These are phyloP conservation scores for Fundulus diaphanus DNA, from an alignment of 2,797 vertebrate species.

Conservation along the genomic window DNA sequence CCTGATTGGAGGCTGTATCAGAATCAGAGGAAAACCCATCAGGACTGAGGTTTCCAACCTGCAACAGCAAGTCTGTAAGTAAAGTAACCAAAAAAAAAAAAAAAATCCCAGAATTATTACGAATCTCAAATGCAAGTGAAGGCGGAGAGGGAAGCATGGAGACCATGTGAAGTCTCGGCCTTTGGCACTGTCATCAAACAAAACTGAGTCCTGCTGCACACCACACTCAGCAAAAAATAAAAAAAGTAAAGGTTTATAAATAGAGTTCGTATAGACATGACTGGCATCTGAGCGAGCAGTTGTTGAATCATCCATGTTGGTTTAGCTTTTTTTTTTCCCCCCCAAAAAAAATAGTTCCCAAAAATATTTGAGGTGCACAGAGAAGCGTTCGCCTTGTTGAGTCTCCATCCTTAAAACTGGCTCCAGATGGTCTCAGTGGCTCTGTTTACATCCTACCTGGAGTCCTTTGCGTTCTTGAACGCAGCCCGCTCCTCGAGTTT, in stretches of 20 bases:
- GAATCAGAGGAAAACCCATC: slow-evolving; percentile 25
- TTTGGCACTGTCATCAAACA: slow-evolving; percentile 82
- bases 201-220: slow-evolving; percentile 67
- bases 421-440: slow-evolving; percentile 48
- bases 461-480: slow-evolving; percentile 55
- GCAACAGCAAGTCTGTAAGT: slow-evolving; percentile 29
- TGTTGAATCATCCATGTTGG: slow-evolving; percentile 47
- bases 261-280: slow-evolving; percentile 77
- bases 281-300: slow-evolving; percentile 64
- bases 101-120: slow-evolving; percentile 31
- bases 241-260: slow-evolving; percentile 81
- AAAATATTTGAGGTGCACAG: slow-evolving; percentile 40
- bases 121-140: slow-evolving; percentile 52
- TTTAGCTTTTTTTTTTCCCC: slow-evolving; percentile 58
- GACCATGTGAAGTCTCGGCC: slow-evolving; percentile 68
- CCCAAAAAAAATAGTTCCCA: slow-evolving; percentile 40
- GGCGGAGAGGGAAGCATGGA: slow-evolving; percentile 56
- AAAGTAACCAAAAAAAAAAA: slow-evolving; percentile 16
- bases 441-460: slow-evolving; percentile 51
- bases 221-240: slow-evolving; percentile 61
- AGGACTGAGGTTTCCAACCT: slow-evolving; percentile 27
- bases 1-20: slow-evolving; percentile 27
- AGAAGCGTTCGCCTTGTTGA: slow-evolving; percentile 42
- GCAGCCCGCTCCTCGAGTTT: slow-evolving; percentile 63
- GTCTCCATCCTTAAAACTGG: slow-evolving; percentile 51